Evolutionary conservation across 2,888 invertebrate genomes (phyloP).

Genomic region (Drosophila paramelanica): DNA sequence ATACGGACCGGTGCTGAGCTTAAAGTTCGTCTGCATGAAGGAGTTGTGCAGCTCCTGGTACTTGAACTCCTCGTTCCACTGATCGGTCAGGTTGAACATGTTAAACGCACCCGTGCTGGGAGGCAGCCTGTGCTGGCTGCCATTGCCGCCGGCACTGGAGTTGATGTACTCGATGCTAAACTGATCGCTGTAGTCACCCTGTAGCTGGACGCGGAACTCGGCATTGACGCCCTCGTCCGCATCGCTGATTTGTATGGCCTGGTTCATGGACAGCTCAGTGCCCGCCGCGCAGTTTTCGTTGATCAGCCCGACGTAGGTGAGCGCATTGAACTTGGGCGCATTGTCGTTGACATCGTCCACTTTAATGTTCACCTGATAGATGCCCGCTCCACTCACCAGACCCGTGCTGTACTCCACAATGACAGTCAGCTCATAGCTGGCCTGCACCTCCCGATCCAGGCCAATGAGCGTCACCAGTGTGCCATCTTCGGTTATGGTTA

Average conservation of each 20-base stretch:
- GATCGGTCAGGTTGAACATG: constrained; percentile 83
- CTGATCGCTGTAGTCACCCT: constrained; percentile 91
- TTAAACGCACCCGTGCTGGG: constrained; percentile 83
- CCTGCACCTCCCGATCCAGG: constrained; percentile 91
- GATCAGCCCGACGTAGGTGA: constrained; percentile 91
- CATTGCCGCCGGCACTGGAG: constrained; percentile 84
- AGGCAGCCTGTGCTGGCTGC: constrained; percentile 55
- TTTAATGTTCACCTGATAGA: constrained; percentile 91
- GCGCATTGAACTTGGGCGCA: constrained; percentile 91
- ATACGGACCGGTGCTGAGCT: constrained; percentile 78
- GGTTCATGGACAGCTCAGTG: constrained; percentile 89
- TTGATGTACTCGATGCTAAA: constrained; percentile 88
- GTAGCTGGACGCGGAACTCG: constrained; percentile 89
- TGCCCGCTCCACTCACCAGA: constrained; percentile 89
- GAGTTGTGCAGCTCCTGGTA: constrained; percentile 83
- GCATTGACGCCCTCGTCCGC: constrained; percentile 90
- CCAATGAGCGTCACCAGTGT: constrained; percentile 91
- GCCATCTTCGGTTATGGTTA: constrained; percentile 91
- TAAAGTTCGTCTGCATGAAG: constrained; percentile 81
- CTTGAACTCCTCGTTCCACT: constrained; percentile 84
- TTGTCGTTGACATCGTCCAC: constrained; percentile 96
- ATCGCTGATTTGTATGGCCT: constrained; percentile 90
- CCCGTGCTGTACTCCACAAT: constrained; percentile 92
- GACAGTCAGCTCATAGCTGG: constrained; percentile 91
- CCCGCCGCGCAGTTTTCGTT: constrained; percentile 91